phyloP scores from a whole-genome alignment of 2,113 vertebrate species.

The Salvelinus sp. region DNA sequence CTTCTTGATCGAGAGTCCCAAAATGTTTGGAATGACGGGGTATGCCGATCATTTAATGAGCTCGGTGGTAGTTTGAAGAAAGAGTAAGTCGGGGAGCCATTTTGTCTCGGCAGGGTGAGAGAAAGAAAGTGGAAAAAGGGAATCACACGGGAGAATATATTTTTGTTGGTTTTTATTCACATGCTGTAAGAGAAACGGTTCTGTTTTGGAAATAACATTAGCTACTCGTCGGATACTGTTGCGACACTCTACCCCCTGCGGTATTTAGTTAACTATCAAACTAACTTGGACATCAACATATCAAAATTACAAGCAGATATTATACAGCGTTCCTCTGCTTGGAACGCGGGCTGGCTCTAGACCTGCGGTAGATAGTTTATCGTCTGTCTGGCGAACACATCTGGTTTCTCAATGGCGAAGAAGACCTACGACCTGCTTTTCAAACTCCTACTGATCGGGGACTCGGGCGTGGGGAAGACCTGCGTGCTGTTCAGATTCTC shows the following conservation, averaged over 20 bases:
- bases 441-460: slow-evolving; percentile 97
- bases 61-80: slow-evolving; percentile 77
- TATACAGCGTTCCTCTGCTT: slow-evolving; percentile 32
- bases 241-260: slow-evolving; percentile 37
- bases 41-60: slow-evolving; percentile 73
- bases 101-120: slow-evolving; percentile 81
- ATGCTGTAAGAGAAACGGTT: slow-evolving; percentile 42
- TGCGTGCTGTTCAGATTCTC: slow-evolving; percentile 98
- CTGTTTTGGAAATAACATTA: slow-evolving; percentile 21
- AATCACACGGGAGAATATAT: slow-evolving; percentile 43
- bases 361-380: slow-evolving; percentile 30
- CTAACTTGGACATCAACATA: slow-evolving; percentile 39
- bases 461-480: slow-evolving; percentile 97
- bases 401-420: slow-evolving; percentile 86
- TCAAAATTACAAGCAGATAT: slow-evolving; percentile 45
- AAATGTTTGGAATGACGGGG: slow-evolving; percentile 70
- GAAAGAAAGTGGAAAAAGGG: slow-evolving; percentile 67
- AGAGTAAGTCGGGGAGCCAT: slow-evolving; percentile 80
- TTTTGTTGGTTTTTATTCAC: slow-evolving; percentile 25
- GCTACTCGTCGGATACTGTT: slow-evolving; percentile 46
- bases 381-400: slow-evolving; percentile 37
- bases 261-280: slow-evolving; percentile 55
- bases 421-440: slow-evolving; percentile 99
- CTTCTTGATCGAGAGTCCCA: slow-evolving; percentile 39
- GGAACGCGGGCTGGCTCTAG: slow-evolving; percentile 55